Base-by-base conservation (phyloP, 1,140 invertebrate species). In the Danaus melanippus region DNA sequence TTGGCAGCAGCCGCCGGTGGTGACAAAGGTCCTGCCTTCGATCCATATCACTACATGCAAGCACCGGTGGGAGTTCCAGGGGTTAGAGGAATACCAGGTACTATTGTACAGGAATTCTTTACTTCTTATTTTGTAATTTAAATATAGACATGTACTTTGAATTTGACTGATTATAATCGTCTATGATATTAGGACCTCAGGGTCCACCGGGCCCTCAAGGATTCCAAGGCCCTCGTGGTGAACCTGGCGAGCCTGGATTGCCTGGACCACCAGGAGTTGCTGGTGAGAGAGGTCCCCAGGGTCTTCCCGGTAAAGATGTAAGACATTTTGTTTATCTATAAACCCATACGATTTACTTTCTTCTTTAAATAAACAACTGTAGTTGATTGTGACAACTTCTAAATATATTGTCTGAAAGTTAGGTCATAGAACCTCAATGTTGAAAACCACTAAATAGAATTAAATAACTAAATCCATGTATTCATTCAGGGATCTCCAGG, bases 221-320 rank as follows among this genome's bases (percentile, higher is more conserved):
- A 12, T 94, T 94, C 48, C 94, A 95, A 88, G 94, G 94, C 12
- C 90, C 91, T 56, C 86, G 91, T 70, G 91, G 91, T 47, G 83
- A 90, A 10, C 88, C 93, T 50, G 94, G 94, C 47, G 94, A 96
- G 74, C 81, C 92, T 5, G 94, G 94, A 1, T 90, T 94, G 65
- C 86, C 89, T 10, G 93, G 93, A 12, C 78, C 88, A 9, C 74
- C 84, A 42, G 94, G 94, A 15, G 76, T 89, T 11, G 71, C 89
- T 8, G 94, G 94, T 6, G 81, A 90, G 43, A 78, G 90, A 52
- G 94, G 94, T 56, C 81, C 92, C 9, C 89, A 91, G 42, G 94
- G 94, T 53, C 67, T 90, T 47, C 89, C 92, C 3, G 94, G 94
- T 66, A 95, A 95, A 89, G 93, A 95, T 81, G 93, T 94, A 88